Percentiles rank a stretch among this genome's conserved stretches.
Evolutionary conservation across 2,113 vertebrate genomes (phyloP).

Genomic region (Irena cyanogastra): DNA sequence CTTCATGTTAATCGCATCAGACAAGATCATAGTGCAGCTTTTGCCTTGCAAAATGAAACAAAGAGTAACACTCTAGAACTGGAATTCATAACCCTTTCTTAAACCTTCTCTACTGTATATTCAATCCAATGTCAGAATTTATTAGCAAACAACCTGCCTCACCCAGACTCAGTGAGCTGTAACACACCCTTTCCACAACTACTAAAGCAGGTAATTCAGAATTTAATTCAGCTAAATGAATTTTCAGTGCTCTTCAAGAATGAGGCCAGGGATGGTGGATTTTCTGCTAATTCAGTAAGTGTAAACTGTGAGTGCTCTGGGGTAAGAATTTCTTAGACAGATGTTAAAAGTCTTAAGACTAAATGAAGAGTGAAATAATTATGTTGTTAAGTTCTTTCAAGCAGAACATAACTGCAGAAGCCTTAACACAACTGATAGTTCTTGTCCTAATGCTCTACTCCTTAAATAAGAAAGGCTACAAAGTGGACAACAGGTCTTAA

Average conservation of each 20-base stretch:
- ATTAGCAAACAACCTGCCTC: constrained; percentile 44
- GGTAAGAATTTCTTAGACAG: constrained; percentile 5
- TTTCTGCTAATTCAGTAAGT: constrained; percentile 31
- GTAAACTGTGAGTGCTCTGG: not conserved
- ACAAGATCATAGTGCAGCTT: constrained; percentile 53
- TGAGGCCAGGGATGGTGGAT: not conserved
- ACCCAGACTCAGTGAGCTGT: not conserved
- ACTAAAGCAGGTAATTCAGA: not conserved
- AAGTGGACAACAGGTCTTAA: not conserved
- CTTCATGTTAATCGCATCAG: constrained; percentile 63
- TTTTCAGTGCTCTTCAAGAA: not conserved
- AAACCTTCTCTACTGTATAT: not conserved
- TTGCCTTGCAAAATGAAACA: constrained; percentile 54
- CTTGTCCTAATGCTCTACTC: not conserved
- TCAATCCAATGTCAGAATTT: not conserved
- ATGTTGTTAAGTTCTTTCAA: not conserved
- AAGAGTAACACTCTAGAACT: constrained; percentile 24
- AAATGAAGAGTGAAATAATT: constrained; percentile 43
- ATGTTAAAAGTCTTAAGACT: constrained; percentile 11
- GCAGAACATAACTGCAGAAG: not conserved
- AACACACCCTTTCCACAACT: constrained; percentile 5
- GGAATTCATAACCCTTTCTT: constrained; percentile 49
- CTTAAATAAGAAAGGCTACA: not conserved
- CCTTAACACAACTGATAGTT: not conserved
- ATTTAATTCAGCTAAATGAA: constrained; percentile 35